Conservation (phyloP, 1,140 invertebrate genomes). For the Anastatus disparis region DNA sequence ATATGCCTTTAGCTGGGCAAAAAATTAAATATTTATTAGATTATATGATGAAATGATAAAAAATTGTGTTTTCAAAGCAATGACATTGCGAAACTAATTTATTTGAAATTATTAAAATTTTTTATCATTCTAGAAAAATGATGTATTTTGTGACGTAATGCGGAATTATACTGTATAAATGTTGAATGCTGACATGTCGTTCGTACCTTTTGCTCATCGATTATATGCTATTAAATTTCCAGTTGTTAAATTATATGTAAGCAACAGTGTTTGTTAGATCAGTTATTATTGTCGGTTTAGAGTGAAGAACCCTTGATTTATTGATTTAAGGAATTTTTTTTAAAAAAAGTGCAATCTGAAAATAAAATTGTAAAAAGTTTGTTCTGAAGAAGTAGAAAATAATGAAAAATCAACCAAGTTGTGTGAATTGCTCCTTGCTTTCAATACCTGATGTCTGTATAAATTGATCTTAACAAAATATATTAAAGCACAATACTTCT, state of each 20-base stretch:
- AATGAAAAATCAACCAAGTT: slow-evolving; percentile 23
- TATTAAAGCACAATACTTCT: slow-evolving; percentile 44
- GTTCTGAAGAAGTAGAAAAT: slow-evolving; percentile 9
- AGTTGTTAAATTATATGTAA: slow-evolving; percentile 27
- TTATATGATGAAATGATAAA: too few relatives aligned
- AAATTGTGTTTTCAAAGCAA: slow-evolving; percentile 10
- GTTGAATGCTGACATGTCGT: slow-evolving; percentile 32
- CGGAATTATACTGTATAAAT: slow-evolving; percentile 37
- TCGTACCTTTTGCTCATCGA: slow-evolving; percentile 24
- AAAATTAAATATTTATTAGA: too few relatives aligned
- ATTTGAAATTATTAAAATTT: not conserved
- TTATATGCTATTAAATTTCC: slow-evolving; percentile 12
- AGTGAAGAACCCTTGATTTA: slow-evolving; percentile 30
- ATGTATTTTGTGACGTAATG: not conserved
- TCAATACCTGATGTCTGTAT: slow-evolving; percentile 43
- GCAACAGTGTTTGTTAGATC: slow-evolving; percentile 23
- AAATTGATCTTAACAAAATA: slow-evolving; percentile 43
- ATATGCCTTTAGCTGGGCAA: too few relatives aligned
- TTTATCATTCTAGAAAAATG: not conserved
- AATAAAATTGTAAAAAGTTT: slow-evolving; percentile 41
- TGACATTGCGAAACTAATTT: not conserved
- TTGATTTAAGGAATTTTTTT: slow-evolving; percentile 36
- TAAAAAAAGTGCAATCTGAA: slow-evolving; percentile 45
- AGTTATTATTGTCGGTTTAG: slow-evolving; percentile 25
- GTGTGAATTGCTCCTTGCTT: slow-evolving; percentile 39